Percentiles rank a stretch among this genome's conserved stretches.
Evolutionary conservation across 1,140 invertebrate species (phyloP).

Genomic region (Pogonognathellus flavescens): DNA sequence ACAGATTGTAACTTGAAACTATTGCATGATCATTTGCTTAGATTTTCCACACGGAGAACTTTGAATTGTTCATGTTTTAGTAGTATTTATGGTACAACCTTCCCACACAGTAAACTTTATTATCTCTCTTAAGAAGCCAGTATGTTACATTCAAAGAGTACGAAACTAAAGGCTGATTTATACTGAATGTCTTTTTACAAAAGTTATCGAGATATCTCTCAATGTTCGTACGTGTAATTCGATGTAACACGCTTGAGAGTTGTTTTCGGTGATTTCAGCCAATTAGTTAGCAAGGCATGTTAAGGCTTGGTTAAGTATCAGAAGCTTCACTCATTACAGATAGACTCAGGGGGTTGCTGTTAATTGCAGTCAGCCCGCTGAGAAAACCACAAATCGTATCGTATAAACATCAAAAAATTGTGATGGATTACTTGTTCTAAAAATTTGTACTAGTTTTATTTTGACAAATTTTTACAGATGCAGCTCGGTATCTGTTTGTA

Average conservation of each 20-base stretch:
- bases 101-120: background rate
- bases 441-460: too few species aligned
- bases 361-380: background rate
- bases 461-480: slow-evolving; percentile 53
- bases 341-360: background rate
- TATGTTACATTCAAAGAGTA: slow-evolving; percentile 26
- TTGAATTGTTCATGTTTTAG: background rate
- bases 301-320: background rate
- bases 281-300: too few species aligned
- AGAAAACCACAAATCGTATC: background rate
- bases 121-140: slow-evolving; percentile 11
- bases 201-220: background rate
- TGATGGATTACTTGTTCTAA: background rate
- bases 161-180: background rate
- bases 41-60: slow-evolving; percentile 1
- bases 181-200: background rate
- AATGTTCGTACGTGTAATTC: background rate
- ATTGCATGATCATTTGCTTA: background rate
- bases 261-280: too few species aligned
- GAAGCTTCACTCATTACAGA: background rate
- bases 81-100: background rate
- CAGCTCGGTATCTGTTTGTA: slow-evolving; percentile 67
- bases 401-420: background rate
- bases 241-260: background rate
- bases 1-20: background rate